phyloP scores from a whole-genome alignment of 2,113 vertebrate species.

The Orthonyx spaldingii region DNA sequence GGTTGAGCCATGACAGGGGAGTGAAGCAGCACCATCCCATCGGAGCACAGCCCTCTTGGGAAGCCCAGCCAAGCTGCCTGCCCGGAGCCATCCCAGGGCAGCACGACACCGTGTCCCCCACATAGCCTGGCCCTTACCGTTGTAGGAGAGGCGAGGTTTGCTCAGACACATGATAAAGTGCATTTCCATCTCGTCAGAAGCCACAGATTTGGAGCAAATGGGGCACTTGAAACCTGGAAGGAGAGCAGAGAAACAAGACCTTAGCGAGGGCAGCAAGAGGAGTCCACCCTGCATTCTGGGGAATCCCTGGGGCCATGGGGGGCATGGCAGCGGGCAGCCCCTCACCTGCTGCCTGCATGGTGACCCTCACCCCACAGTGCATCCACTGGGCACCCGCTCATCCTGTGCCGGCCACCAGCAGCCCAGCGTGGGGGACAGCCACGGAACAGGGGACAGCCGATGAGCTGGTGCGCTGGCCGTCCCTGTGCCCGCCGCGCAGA shows the following conservation, averaged over 20 bases:
- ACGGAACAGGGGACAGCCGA: neutral
- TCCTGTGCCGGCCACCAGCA: neutral
- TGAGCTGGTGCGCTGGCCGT: neutral
- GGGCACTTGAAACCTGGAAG: conserved; percentile 97
- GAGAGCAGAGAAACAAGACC: neutral
- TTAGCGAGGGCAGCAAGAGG: neutral
- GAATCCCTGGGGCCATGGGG: neutral
- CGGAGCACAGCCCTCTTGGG: neutral
- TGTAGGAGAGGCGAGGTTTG: conserved; percentile 99
- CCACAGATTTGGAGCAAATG: conserved; percentile 99
- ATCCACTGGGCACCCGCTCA: neutral
- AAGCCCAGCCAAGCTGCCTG: neutral
- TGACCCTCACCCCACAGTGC: conserved; percentile 1
- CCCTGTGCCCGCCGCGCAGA: neutral
- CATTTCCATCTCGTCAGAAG: conserved; percentile 98
- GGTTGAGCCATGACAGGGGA: neutral
- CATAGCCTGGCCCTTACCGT: conserved; percentile 76
- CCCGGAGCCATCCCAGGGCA: neutral
- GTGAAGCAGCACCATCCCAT: neutral
- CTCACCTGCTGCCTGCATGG: conserved; percentile 55
- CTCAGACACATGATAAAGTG: conserved; percentile 99
- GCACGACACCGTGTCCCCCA: rapidly evolving
- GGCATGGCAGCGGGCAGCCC: neutral
- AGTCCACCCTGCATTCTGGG: rapidly evolving
- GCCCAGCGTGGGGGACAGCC: neutral